These are phyloP conservation scores for Eulithis prunata DNA, from an alignment of 2,888 invertebrate genomes.

Conservation along the genomic window DNA sequence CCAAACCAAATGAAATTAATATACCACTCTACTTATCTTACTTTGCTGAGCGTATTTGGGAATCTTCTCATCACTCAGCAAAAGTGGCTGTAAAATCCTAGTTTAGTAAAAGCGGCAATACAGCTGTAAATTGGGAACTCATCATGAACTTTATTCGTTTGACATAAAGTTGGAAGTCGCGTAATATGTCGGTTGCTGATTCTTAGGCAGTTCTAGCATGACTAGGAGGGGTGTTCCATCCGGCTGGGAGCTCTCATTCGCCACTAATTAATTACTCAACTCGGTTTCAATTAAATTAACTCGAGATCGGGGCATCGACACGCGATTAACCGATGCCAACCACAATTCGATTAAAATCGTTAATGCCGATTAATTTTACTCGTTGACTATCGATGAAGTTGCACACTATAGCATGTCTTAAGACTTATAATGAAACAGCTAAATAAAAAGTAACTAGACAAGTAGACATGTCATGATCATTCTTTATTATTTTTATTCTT, in stretches of 20 bases:
- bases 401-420: conserved; percentile 38
- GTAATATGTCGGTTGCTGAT: neutral
- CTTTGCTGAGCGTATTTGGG: neutral
- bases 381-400: conserved; percentile 75
- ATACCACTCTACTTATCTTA: no score
- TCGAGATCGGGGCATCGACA: conserved; percentile 77
- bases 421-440: no score
- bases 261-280: conserved; percentile 83
- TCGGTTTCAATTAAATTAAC: conserved; percentile 83
- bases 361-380: conserved; percentile 78
- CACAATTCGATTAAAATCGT: conserved; percentile 80
- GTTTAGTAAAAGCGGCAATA: neutral
- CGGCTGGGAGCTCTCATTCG: conserved; percentile 77
- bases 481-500: no score
- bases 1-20: neutral
- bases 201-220: conserved; percentile 19
- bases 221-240: conserved; percentile 62
- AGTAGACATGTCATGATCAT: no score
- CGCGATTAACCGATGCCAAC: conserved; percentile 75
- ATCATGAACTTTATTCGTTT: neutral
- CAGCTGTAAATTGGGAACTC: neutral
- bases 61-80: neutral
- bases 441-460: no score
- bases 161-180: neutral
- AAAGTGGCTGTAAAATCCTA: conserved; percentile 1